Conservation (phyloP, 2,113 vertebrate species). For the Phainopepla nitens region DNA sequence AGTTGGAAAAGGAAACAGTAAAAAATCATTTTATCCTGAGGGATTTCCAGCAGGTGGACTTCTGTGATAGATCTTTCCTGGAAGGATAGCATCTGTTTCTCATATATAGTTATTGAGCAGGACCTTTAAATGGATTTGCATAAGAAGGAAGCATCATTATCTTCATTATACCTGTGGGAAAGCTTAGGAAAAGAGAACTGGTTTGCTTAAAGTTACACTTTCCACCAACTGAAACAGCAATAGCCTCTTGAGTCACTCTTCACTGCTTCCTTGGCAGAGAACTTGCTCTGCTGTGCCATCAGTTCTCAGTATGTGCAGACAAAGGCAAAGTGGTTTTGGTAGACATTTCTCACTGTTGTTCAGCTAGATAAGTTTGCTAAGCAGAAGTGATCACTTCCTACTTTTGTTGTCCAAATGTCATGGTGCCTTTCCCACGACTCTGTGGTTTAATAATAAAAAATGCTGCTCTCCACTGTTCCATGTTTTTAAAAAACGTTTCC, state of each 20-base stretch:
- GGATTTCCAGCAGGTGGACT: neutral
- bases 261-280: conserved; percentile 13
- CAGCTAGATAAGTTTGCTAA: neutral
- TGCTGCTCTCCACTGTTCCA: neutral
- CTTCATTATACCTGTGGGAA: conserved; percentile 30
- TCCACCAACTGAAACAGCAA: neutral
- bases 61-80: neutral
- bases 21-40: neutral
- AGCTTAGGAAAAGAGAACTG: conserved; percentile 11
- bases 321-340: neutral
- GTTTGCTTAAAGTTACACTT: conserved; percentile 24
- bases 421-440: neutral
- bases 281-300: neutral
- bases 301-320: neutral
- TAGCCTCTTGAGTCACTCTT: conserved; percentile 9
- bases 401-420: neutral
- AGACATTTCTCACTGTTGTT: neutral
- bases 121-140: conserved; percentile 22
- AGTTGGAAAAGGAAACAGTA: neutral
- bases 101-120: neutral
- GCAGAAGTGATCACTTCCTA: neutral
- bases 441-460: neutral
- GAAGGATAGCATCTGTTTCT: neutral
- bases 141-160: conserved; percentile 19
- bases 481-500: neutral